phyloP scores from a whole-genome alignment of 2,797 vertebrate species.

The Myotis planiceps region DNA sequence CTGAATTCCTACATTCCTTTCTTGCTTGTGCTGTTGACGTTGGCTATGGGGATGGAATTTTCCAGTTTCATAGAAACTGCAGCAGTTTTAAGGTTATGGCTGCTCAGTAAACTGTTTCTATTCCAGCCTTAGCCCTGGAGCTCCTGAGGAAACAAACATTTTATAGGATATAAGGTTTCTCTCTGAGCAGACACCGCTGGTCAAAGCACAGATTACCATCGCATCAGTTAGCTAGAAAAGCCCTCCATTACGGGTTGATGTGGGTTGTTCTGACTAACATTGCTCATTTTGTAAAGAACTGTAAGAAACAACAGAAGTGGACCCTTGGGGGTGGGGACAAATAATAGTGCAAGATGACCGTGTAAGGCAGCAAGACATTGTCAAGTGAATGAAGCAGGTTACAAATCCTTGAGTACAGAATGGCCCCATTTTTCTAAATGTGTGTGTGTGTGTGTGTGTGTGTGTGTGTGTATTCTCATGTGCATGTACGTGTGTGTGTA shows the following conservation, averaged over 20 bases:
- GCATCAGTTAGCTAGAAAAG: not conserved
- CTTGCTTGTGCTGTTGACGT: slow-evolving; percentile 87
- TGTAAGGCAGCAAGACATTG: not conserved
- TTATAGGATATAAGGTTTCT: not conserved
- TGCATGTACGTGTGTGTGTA: not conserved
- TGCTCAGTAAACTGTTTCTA: slow-evolving; percentile 83
- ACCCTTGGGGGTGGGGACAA: not conserved
- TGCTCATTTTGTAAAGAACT: slow-evolving; percentile 40
- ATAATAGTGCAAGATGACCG: slow-evolving; percentile 3
- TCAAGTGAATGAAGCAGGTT: slow-evolving; percentile 32
- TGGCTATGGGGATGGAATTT: slow-evolving; percentile 85
- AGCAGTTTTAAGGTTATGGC: slow-evolving; percentile 82
- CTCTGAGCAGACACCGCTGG: not conserved
- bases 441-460: too few species aligned
- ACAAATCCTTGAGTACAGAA: not conserved
- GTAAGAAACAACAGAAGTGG: not conserved
- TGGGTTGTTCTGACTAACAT: not conserved
- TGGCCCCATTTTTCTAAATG: not conserved
- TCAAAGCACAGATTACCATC: not conserved
- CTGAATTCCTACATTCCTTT: slow-evolving; percentile 88
- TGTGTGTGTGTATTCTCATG: too few species aligned
- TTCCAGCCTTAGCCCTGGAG: slow-evolving; percentile 65
- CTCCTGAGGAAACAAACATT: slow-evolving; percentile 37
- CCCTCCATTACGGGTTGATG: not conserved
- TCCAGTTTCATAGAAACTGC: slow-evolving; percentile 86